Evolutionary conservation across 1,140 invertebrate genomes (phyloP).

Genomic region (Solenopsis invicta): DNA sequence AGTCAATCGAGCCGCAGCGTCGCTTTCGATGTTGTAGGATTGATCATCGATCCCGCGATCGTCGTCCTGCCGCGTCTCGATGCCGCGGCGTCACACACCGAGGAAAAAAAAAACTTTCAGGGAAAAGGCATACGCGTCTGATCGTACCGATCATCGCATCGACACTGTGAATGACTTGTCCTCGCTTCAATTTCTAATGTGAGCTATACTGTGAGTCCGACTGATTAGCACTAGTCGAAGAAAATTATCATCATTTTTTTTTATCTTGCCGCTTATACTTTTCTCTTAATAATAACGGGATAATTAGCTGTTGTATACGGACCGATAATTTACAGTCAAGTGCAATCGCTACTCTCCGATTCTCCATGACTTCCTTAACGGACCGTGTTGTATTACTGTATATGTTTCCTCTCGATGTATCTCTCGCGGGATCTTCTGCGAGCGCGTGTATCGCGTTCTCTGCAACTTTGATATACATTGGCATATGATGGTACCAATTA

Average conservation of each 20-base stretch:
- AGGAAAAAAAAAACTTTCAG: slow-evolving; percentile 51
- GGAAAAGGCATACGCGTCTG: slow-evolving; percentile 45
- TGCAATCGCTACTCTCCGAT: not conserved
- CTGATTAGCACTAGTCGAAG: not conserved
- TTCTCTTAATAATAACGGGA: not conserved
- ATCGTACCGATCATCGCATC: slow-evolving; percentile 6
- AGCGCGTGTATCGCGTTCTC: not conserved
- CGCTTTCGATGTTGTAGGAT: slow-evolving; percentile 35
- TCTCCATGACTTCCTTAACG: not conserved
- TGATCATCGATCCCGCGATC: slow-evolving; percentile 27
- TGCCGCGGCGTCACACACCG: slow-evolving; percentile 4
- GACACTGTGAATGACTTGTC: slow-evolving; percentile 22
- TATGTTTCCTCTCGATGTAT: not conserved
- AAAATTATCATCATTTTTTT: not conserved
- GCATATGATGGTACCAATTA: slow-evolving; percentile 16
- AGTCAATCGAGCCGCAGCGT: slow-evolving; percentile 49
- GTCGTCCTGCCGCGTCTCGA: slow-evolving; percentile 4
- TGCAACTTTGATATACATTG: slow-evolving; percentile 3
- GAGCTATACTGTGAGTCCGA: not conserved
- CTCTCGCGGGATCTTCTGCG: not conserved
- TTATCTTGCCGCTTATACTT: not conserved
- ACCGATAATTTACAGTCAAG: slow-evolving; percentile 1
- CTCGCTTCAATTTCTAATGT: not conserved
- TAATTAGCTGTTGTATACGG: not conserved
- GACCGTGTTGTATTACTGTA: not conserved